Evolutionary conservation across 2,113 vertebrate species (phyloP), one percentile per base, ranked within the genome.

Genomic region (Elephas maximus): DNA sequence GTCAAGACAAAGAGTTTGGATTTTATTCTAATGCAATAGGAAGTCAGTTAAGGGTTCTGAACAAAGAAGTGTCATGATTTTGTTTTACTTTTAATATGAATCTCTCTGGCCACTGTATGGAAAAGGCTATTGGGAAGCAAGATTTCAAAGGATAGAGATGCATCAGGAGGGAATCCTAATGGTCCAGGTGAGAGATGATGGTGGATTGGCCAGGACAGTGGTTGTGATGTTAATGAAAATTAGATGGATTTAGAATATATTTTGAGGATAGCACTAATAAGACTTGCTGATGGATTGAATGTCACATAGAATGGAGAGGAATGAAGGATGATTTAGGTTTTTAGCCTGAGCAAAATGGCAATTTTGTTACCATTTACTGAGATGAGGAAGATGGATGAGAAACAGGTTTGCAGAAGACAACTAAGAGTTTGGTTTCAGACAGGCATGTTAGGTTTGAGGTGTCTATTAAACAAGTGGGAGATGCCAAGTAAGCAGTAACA

Each of bases 381-480:
- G 44, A 69, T 93, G 65, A 93, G 26, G 30, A 91, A 90, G 28
- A 90, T 88, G 41, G 80, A 63, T 87, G 44, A 71, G 63, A 95
- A 93, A 95, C 28, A 88, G 28, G 9, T 79, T 79, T 67, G 57
- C 15, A 41, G 57, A 92, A 79, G 48, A 80, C 24, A 91, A 91
- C 45, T 90, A 73, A 74, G 69, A 87, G 57, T n/a, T 88, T 41
- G 93, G 60, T 88, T 90, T 90, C 90, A 73, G 71, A 76, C 71
- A 73, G 71, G 69, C 71, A 91, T 88, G 45, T 84, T 93, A 92
- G 60, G 30, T 77, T 91, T 95, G 57, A 83, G 28, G 80, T 80
- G 48, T 51, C 83, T 80, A 63, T 93, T 96, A 97, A 95, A 73
- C 76, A 82, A 88, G 48, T 84, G 21, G 88, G 24, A 86, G 51